phyloP scores from a whole-genome alignment of 2,888 invertebrate genomes.

The Onthophagus sagittarius region DNA sequence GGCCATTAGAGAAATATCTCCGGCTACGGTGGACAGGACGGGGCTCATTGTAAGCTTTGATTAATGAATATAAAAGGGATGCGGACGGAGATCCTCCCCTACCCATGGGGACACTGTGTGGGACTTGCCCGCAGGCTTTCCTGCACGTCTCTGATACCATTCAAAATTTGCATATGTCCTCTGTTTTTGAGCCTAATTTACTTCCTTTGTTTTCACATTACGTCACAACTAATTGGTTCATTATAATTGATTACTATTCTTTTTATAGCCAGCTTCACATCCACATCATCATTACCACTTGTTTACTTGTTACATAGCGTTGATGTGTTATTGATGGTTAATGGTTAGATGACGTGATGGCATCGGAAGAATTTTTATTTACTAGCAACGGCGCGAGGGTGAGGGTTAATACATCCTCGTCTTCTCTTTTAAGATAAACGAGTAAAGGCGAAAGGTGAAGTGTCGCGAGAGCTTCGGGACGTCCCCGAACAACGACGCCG shows the following conservation, averaged over 20 bases:
- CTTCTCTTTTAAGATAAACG: background rate
- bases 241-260: background rate
- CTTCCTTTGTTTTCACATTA: conserved; percentile 11
- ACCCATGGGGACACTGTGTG: background rate
- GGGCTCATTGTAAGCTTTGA: conserved; percentile 31
- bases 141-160: conserved; percentile 24
- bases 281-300: background rate
- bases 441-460: background rate
- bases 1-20: conserved; percentile 28
- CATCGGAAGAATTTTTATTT: background rate
- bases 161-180: conserved; percentile 33
- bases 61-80: conserved; percentile 33
- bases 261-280: background rate
- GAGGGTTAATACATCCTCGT: background rate
- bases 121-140: background rate
- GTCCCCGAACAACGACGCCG: background rate
- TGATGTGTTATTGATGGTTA: no score
- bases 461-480: background rate
- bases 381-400: background rate
- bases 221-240: background rate
- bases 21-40: conserved; percentile 29
- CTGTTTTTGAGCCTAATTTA: conserved; percentile 34
- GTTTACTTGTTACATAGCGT: no score
- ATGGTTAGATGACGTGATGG: background rate
- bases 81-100: background rate